Evolutionary conservation across 2,113 vertebrate genomes (phyloP), one percentile per base, ranked within the genome.

Genomic region (Ptychochromis oligacanthus): DNA sequence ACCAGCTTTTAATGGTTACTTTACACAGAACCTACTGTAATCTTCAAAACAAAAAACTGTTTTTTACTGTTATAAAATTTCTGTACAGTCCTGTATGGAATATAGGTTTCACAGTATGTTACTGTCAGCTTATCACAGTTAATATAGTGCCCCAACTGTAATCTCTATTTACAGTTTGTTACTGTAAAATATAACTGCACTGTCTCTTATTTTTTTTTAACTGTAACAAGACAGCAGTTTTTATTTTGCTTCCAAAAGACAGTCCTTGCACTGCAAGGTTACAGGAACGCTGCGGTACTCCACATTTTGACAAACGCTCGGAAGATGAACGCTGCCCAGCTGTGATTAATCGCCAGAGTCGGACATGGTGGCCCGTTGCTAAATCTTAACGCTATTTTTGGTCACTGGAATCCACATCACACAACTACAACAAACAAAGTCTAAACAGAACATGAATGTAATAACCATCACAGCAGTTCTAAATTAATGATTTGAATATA

Each of bases 161-260:
- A 55, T 52, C 0, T 52, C 31, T n/a, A 72, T 54, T 72, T 54
- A 34, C 18, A 72, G 5, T 31, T 72, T 72, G 24, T 46, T 26
- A 34, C 43, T 2, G 11, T 52, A 52, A 52, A 52, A 52, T 52
- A 18, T 6, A 3, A 17, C 14, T 5, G 2, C 46, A 7, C 20
- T 54, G 46, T 72, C 28, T n/a, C 46, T 54, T 54, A 24, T n/a
- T 24, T 34, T 31, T 40, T 31, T 14, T 72, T 24, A 72, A 34
- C 26, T n/a, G 8, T 5, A 72, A 72, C 67, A 54, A 72, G 24
- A 31, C 52, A 31, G 24, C 10, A 2, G 26, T 0, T 14, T 72
- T 72, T 52, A 26, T 31, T 72, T 72, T 31, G 26, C 34, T 72
- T 52, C 46, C 65, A 72, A 43, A 72, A n/a, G 43, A 52, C 17